Evolutionary conservation across 1,140 invertebrate species (phyloP).

Genomic region (Drosophila malerkotliana): DNA sequence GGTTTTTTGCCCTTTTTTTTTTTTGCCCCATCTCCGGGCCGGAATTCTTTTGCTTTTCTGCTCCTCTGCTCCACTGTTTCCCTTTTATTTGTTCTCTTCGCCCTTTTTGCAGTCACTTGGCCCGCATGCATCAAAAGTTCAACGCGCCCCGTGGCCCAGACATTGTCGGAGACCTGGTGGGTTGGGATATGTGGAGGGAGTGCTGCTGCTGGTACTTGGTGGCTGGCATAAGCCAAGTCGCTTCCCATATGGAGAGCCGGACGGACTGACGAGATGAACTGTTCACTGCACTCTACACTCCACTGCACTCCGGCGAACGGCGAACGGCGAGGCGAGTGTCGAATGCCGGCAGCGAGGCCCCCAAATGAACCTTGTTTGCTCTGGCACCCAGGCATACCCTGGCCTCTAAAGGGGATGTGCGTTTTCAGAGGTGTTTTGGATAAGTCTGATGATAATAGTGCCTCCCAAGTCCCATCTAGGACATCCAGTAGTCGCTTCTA

Average conservation of each 20-base stretch:
- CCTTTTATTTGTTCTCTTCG: conserved; percentile 15
- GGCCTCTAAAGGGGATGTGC: no score
- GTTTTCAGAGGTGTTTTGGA: no score
- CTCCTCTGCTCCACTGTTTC: not conserved
- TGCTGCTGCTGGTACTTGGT: conserved; percentile 22
- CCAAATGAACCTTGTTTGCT: conserved; percentile 26
- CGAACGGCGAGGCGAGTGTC: not conserved
- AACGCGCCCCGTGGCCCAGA: conserved; percentile 61
- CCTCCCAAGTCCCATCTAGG: not conserved
- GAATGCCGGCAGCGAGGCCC: conserved; percentile 7
- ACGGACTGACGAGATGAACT: conserved; percentile 26
- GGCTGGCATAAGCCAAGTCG: conserved; percentile 54
- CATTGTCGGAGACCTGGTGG: conserved; percentile 44
- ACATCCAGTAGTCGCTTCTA: not conserved
- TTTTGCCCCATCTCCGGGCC: conserved; percentile 5
- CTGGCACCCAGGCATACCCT: not conserved
- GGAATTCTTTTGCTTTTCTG: conserved; percentile 15
- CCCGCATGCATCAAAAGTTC: conserved; percentile 74
- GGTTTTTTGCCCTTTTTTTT: conserved; percentile 5
- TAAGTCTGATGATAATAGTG: no score
- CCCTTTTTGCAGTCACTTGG: conserved; percentile 63
- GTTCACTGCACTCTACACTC: conserved; percentile 18
- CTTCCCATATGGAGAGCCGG: conserved; percentile 22
- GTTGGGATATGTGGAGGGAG: conserved; percentile 1
- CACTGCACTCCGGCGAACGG: not conserved